Conservation (phyloP, 2,113 vertebrate genomes). For the Herpetotheres cachinnans region DNA sequence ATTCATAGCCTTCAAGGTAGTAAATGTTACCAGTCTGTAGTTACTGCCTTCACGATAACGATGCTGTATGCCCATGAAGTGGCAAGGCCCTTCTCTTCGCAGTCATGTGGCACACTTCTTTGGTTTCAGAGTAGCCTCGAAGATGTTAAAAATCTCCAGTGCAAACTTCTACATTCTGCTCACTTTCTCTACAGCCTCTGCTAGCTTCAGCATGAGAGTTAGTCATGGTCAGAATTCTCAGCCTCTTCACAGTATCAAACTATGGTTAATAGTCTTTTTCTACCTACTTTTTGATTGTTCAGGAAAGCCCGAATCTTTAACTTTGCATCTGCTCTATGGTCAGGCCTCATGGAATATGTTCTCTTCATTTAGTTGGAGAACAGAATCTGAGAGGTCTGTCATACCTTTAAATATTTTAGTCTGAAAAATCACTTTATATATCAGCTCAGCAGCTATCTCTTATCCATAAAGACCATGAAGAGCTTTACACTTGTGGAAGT, state of each 20-base stretch:
- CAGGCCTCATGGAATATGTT: background rate
- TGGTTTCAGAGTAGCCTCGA: background rate
- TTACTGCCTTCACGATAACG: background rate
- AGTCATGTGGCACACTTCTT: background rate
- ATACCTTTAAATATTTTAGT: background rate
- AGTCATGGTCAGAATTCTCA: background rate
- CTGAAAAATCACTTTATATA: background rate
- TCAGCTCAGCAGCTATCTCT: background rate
- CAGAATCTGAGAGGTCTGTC: background rate
- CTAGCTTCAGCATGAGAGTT: background rate
- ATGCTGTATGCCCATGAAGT: background rate
- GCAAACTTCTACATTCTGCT: background rate
- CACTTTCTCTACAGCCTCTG: background rate
- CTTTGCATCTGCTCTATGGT: background rate
- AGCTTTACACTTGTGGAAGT: constrained; percentile 27
- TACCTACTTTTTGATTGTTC: background rate
- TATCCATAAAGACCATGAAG: constrained; percentile 27
- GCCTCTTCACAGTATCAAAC: background rate
- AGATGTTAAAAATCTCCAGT: background rate
- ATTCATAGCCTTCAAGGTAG: background rate
- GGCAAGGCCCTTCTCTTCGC: background rate
- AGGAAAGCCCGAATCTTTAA: background rate
- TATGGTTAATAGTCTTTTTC: background rate
- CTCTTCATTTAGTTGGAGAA: background rate
- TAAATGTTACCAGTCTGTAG: background rate